phyloP scores from a whole-genome alignment of 2,797 vertebrate species.

The Astyanax mexicanus region DNA sequence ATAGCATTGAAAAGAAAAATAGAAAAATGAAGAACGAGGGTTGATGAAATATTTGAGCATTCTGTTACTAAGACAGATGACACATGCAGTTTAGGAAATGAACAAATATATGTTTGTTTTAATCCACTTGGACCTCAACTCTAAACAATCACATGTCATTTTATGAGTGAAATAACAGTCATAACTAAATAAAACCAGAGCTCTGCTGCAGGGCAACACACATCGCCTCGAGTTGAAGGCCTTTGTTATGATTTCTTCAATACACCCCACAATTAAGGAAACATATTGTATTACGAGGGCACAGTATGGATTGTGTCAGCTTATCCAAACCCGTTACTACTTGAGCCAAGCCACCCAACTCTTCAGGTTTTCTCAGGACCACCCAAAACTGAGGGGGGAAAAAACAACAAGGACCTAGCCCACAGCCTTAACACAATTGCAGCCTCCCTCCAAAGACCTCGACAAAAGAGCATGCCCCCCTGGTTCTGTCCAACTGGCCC shows the following conservation, averaged over 20 bases:
- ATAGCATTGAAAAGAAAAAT: no score
- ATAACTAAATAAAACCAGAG: background rate
- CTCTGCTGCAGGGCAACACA: background rate
- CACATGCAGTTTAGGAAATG: background rate
- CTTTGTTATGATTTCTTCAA: constrained; percentile 37
- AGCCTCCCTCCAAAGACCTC: constrained; percentile 41
- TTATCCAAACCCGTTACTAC: constrained; percentile 47
- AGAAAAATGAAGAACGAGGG: no score
- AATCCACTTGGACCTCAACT: background rate
- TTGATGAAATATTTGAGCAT: no score
- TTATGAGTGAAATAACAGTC: background rate
- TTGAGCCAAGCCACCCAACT: constrained; percentile 47
- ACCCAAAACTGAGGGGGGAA: constrained; percentile 51
- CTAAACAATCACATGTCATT: background rate
- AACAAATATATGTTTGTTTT: background rate
- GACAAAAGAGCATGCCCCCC: constrained; percentile 40
- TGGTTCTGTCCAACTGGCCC: constrained; percentile 42
- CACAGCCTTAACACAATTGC: constrained; percentile 51
- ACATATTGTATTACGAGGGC: constrained; percentile 38
- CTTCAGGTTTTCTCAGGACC: constrained; percentile 42
- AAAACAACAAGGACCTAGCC: constrained; percentile 48
- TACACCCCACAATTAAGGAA: constrained; percentile 48
- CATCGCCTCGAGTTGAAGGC: constrained; percentile 40
- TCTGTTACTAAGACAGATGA: background rate
- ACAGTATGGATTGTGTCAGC: constrained; percentile 37